Conservation (phyloP, 2,113 vertebrate species). For the Corythornis cristatus region DNA sequence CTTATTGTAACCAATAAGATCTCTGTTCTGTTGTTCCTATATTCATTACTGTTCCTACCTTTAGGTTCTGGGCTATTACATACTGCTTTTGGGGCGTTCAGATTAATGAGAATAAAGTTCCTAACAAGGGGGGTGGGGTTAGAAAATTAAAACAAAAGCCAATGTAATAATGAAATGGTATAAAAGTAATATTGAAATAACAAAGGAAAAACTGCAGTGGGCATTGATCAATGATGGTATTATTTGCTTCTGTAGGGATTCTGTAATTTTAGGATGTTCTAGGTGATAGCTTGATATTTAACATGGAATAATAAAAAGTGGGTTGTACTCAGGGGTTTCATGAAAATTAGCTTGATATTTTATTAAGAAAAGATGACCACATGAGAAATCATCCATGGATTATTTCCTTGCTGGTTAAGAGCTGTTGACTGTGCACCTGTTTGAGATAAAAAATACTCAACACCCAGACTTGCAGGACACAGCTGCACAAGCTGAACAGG, state of each 20-base stretch:
- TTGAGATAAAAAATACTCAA: neutral
- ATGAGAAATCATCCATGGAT: neutral
- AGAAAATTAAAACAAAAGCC: too few relatives aligned
- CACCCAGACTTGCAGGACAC: constrained; percentile 8
- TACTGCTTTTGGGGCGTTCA: neutral
- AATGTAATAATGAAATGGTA: neutral
- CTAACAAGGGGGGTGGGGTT: accelerated
- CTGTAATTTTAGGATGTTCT: neutral
- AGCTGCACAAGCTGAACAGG: constrained; percentile 35
- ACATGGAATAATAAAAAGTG: neutral
- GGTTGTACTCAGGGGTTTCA: neutral
- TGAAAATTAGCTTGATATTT: neutral
- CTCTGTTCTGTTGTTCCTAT: neutral
- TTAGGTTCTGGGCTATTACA: neutral
- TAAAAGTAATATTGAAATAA: neutral
- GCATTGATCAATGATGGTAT: neutral
- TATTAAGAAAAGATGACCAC: neutral
- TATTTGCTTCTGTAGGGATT: neutral
- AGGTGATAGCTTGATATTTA: neutral
- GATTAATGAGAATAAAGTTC: neutral
- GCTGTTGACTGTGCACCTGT: constrained; percentile 43
- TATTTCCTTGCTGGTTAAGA: constrained; percentile 1
- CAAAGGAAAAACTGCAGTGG: neutral
- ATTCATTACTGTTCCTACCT: neutral
- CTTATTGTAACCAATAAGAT: neutral